These are phyloP conservation scores for Apostichopus californicus DNA, from an alignment of 35 echinoderm and acorn worm species.

Conservation along the genomic window DNA sequence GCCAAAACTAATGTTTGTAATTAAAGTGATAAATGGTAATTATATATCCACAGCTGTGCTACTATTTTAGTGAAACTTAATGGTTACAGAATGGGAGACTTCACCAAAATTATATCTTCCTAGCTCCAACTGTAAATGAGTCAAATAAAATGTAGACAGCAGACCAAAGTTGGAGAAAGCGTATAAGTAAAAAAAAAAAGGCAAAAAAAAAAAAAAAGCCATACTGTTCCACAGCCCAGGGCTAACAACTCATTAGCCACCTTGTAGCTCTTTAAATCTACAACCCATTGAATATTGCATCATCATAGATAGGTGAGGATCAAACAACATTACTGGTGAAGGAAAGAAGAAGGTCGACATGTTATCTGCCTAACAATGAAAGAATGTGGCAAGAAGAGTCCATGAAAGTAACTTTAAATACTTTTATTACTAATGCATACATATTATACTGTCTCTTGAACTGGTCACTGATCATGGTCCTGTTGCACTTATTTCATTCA, in stretches of 20 bases:
- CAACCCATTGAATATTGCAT: neutral
- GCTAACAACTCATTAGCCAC: neutral
- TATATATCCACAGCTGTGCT: no score
- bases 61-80: no score
- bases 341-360: neutral
- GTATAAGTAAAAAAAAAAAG: neutral
- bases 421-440: no score
- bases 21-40: no score
- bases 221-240: conserved; percentile 45
- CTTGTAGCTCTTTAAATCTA: neutral
- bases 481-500: no score
- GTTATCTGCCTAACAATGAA: neutral
- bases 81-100: no score
- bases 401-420: neutral
- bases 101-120: no score
- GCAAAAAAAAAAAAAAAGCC: neutral
- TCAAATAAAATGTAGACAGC: neutral
- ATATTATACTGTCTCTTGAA: no score
- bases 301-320: neutral
- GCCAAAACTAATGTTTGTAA: no score
- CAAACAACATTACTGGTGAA: neutral
- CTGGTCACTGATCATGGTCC: no score
- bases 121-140: no score
- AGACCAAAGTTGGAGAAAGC: neutral
- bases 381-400: neutral